phyloP scores from a whole-genome alignment of 2,113 vertebrate genomes.

The Istiophorus platypterus region DNA sequence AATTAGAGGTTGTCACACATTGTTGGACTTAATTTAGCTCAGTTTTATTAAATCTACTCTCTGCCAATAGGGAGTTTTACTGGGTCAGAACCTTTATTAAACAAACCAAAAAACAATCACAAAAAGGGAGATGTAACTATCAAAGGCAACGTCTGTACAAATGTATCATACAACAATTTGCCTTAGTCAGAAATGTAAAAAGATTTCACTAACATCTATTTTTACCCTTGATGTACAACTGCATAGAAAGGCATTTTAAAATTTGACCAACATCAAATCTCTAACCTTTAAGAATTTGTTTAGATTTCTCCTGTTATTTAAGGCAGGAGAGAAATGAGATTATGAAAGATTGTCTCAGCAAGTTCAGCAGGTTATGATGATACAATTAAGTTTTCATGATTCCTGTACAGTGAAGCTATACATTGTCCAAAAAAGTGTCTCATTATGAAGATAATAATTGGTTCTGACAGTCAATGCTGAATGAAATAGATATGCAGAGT shows the following conservation, averaged over 20 bases:
- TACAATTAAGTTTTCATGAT: conserved; percentile 57
- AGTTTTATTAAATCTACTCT: not conserved
- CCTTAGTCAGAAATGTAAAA: not conserved
- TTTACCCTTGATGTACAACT: too few relatives aligned
- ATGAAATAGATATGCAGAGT: conserved; percentile 85
- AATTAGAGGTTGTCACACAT: not conserved
- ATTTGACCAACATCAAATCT: not conserved
- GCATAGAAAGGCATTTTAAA: conserved; percentile 10
- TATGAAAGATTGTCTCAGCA: conserved; percentile 6
- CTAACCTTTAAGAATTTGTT: not conserved
- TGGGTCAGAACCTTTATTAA: conserved; percentile 7
- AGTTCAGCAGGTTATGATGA: conserved; percentile 40
- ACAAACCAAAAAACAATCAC: conserved; percentile 8
- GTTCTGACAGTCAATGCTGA: conserved; percentile 88
- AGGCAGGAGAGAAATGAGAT: not conserved
- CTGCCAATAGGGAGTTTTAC: not conserved
- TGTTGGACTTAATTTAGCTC: not conserved
- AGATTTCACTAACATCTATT: not conserved
- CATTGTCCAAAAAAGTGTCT: conserved; percentile 84
- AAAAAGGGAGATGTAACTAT: conserved; percentile 40
- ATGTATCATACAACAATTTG: not conserved
- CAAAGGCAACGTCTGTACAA: conserved; percentile 9
- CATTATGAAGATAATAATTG: conserved; percentile 85
- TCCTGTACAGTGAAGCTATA: conserved; percentile 75
- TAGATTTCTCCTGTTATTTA: conserved; percentile 7